These are phyloP conservation scores for Drosophila maculinotata DNA, from an alignment of 2,888 invertebrate genomes.

Conservation along the genomic window DNA sequence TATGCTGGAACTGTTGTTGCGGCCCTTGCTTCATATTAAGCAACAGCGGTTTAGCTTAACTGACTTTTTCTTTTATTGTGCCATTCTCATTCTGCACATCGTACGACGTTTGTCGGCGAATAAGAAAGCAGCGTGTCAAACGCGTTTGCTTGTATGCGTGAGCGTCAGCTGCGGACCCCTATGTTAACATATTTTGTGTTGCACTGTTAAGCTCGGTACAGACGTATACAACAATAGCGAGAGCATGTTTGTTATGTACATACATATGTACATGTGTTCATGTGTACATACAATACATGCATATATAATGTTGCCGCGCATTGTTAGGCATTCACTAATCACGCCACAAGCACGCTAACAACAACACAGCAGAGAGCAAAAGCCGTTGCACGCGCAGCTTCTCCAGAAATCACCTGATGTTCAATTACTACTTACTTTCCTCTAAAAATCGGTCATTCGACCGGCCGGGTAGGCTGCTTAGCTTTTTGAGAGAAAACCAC, in stretches of 20 bases:
- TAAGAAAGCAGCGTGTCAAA: constrained; percentile 65
- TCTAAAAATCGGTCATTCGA: constrained; percentile 26
- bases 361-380: constrained; percentile 40
- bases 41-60: constrained; percentile 40
- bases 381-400: constrained; percentile 50
- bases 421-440: constrained; percentile 73
- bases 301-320: constrained; percentile 28
- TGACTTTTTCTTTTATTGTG: constrained; percentile 60
- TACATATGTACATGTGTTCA: constrained; percentile 20
- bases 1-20: constrained; percentile 15
- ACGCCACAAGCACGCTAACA: constrained; percentile 42
- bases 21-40: constrained; percentile 17
- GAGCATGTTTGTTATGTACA: neutral
- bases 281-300: neutral
- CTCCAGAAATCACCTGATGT: constrained; percentile 83
- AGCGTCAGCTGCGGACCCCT: constrained; percentile 44
- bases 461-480: constrained; percentile 21
- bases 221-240: constrained; percentile 7
- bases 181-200: constrained; percentile 52
- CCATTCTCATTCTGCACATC: constrained; percentile 62
- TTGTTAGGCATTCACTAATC: constrained; percentile 35
- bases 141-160: constrained; percentile 25
- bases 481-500: constrained; percentile 24
- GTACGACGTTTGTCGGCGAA: constrained; percentile 79
- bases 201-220: constrained; percentile 47